These are phyloP conservation scores for Agelastica alni DNA, from an alignment of 2,888 invertebrate species.

Conservation along the genomic window DNA sequence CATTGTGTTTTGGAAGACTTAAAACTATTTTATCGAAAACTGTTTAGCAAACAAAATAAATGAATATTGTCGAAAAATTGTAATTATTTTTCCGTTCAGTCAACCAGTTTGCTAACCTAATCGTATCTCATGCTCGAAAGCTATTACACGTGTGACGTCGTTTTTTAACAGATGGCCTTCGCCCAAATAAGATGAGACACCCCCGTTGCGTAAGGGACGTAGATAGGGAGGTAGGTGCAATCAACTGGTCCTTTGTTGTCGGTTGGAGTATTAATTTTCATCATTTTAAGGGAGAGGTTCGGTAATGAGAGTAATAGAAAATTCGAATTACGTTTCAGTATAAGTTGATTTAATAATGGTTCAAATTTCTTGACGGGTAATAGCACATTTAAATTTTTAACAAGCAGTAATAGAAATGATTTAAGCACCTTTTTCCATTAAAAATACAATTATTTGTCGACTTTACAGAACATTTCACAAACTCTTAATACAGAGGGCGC, in stretches of 20 bases:
- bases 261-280: slow-evolving; percentile 7
- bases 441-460: too few species aligned
- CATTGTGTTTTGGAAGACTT: too few species aligned
- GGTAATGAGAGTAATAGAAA: slow-evolving; percentile 2
- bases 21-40: too few species aligned
- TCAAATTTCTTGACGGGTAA: not conserved
- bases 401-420: too few species aligned
- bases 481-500: too few species aligned
- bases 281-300: slow-evolving; percentile 10
- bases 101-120: not conserved
- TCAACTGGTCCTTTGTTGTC: slow-evolving; percentile 8
- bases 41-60: too few species aligned
- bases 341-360: slow-evolving; percentile 1
- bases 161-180: slow-evolving; percentile 9
- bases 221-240: not conserved
- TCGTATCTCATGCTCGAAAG: not conserved
- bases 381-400: too few species aligned
- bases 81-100: too few species aligned
- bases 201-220: not conserved
- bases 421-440: too few species aligned
- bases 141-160: slow-evolving; percentile 2
- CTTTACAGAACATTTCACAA: too few species aligned
- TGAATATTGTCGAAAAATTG: too few species aligned
- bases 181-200: not conserved
- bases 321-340: not conserved